A percentile compares a stretch with the other conserved stretches of the same genome.
These are phyloP conservation scores for Sialia sialis DNA, from an alignment of 2,113 vertebrate species.

Conservation along the genomic window DNA sequence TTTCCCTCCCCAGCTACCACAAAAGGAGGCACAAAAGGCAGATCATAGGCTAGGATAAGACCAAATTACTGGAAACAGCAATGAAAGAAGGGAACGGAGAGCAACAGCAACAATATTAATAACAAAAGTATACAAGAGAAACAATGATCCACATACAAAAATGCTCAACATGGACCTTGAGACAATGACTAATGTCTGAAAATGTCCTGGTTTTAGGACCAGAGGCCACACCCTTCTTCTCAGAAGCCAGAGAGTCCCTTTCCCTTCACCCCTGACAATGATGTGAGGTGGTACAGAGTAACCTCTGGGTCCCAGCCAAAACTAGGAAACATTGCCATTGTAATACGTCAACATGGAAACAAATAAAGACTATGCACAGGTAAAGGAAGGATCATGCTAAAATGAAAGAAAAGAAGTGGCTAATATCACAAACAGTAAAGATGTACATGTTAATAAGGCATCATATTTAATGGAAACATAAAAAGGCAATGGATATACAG, in stretches of 20 bases:
- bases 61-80: not conserved
- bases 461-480: not conserved
- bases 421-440: not conserved
- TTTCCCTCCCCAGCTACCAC: too few species aligned
- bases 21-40: not conserved
- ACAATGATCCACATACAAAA: not conserved
- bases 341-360: not conserved
- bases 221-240: not conserved
- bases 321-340: not conserved
- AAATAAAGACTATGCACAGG: not conserved
- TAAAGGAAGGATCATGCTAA: not conserved
- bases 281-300: not conserved
- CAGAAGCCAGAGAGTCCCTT: not conserved
- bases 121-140: not conserved
- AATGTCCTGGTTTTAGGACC: fast-evolving
- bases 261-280: fast-evolving
- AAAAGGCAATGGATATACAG: not conserved
- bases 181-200: not conserved
- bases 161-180: not conserved
- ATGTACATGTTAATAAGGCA: not conserved
- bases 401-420: not conserved
- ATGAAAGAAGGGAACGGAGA: not conserved
- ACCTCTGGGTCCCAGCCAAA: not conserved
- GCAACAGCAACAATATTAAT: not conserved
- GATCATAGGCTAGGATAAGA: not conserved